These are phyloP conservation scores for Cetoscarus ocellatus DNA, from an alignment of 2,797 vertebrate genomes.

Conservation along the genomic window DNA sequence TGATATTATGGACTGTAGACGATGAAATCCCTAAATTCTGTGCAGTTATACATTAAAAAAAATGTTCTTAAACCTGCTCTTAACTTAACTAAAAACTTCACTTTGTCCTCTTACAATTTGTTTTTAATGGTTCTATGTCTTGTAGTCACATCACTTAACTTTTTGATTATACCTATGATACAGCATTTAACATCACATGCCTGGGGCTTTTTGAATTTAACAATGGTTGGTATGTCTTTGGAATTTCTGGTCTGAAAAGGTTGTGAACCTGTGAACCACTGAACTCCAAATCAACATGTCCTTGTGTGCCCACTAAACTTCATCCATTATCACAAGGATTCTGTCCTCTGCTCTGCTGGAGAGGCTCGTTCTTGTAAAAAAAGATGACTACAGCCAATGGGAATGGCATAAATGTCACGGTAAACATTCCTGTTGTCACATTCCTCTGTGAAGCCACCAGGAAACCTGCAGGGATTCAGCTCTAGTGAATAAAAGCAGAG, in stretches of 20 bases:
- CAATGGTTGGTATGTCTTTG: conserved; percentile 42
- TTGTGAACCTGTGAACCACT: conserved; percentile 67
- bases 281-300: conserved; percentile 47
- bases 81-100: neutral
- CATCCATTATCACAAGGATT: conserved; percentile 69
- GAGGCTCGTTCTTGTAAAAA: conserved; percentile 45
- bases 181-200: conserved; percentile 1
- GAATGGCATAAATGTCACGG: conserved; percentile 59
- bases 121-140: neutral
- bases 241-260: conserved; percentile 65
- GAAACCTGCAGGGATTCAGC: conserved; percentile 59
- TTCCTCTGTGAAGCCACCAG: conserved; percentile 61
- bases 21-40: too few relatives aligned
- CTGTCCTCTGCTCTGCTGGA: conserved; percentile 39
- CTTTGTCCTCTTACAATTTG: neutral
- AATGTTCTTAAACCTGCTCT: too few relatives aligned
- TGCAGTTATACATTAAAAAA: too few relatives aligned
- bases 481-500: conserved; percentile 38
- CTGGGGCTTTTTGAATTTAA: conserved; percentile 11
- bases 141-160: neutral
- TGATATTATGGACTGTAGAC: too few relatives aligned
- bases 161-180: conserved; percentile 1
- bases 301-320: conserved; percentile 56
- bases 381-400: conserved; percentile 45
- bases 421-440: conserved; percentile 69